Base-by-base conservation (phyloP, 2,797 vertebrate genomes). In the Microcaecilia unicolor region DNA sequence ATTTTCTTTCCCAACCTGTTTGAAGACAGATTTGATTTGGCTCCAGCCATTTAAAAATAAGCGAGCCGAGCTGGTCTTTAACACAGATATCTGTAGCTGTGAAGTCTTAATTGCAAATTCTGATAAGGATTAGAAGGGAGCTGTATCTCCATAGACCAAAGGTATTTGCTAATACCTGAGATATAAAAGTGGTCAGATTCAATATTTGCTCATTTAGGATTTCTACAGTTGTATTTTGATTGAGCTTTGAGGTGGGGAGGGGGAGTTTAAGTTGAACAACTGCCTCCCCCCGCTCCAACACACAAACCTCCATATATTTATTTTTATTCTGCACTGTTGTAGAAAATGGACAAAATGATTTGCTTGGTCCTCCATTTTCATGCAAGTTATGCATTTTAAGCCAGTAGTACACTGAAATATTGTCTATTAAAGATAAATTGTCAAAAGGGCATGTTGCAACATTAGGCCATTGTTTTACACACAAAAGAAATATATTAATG, bases 91-190 rank as follows among this genome's bases (percentile, higher is more conserved):
- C 70, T 67, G 61, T 52, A 49, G 58, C 74, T 79, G 71, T 79
- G 76, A 83, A 78, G 78, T 85, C 76, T 81, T 85, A 84, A 87
- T 83, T 85, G 75, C 73, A 70, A 72, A 76, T 71, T 76, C 72
- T 73, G 77, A 84, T 85, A 83, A 86, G 75, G 76, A 76, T 76
- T 80, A 81, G 73, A 76, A 62, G 55, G 67, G 49, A n/a, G 41
- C 67, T 66, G 44, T 58, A 62, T 80, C 74, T 78, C 68, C 76
- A 59, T 62, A 73, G 74, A 79, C 76, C 76, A 71, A 72, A 68
- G 69, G 58, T 72, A 76, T 80, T 78, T 81, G 76, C 76, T 81
- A 74, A 80, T 74, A 80, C 71, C 72, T 76, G 64, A 52, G 65
- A 70, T 58, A 62, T 60, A 64, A 75, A 74, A 59, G 54, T 51